These are phyloP conservation scores for Bambusicola thoracicus DNA, from an alignment of 2,113 vertebrate species.

Conservation along the genomic window DNA sequence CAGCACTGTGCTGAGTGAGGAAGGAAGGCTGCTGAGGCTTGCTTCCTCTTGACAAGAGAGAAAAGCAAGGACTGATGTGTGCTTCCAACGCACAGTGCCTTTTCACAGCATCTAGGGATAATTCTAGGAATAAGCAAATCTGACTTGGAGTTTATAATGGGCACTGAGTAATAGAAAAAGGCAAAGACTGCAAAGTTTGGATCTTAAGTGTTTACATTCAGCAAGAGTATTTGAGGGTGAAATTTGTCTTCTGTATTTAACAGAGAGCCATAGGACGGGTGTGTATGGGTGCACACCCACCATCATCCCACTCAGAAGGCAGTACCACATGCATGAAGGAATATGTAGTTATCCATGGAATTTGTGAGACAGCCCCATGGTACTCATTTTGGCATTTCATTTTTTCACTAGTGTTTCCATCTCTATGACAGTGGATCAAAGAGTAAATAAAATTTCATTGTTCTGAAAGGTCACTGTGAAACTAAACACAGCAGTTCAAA, in stretches of 20 bases:
- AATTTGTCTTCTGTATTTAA: background rate
- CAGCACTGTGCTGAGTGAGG: background rate
- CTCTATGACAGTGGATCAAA: conserved; percentile 50
- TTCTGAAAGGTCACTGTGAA: conserved; percentile 65
- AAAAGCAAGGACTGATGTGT: background rate
- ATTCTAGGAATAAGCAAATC: background rate
- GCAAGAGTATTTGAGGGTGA: background rate
- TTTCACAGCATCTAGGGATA: background rate
- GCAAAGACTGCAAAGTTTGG: background rate
- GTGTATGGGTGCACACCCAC: background rate
- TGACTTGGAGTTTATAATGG: background rate
- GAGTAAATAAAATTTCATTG: conserved; percentile 67
- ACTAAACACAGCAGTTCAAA: conserved; percentile 69
- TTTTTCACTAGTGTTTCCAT: conserved; percentile 47
- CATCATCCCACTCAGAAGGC: background rate
- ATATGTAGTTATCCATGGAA: conserved; percentile 6
- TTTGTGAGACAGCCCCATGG: conserved; percentile 5
- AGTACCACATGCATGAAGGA: conserved; percentile 12
- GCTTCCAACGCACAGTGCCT: background rate
- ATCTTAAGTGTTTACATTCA: background rate
- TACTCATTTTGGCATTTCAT: conserved; percentile 46
- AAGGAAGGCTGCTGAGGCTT: background rate
- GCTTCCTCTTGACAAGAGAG: background rate
- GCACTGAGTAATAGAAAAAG: background rate
- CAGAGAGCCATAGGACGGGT: conserved; percentile 30